Evolutionary conservation across 2,888 invertebrate species (phyloP).

Genomic region (Sabatieria punctata): DNA sequence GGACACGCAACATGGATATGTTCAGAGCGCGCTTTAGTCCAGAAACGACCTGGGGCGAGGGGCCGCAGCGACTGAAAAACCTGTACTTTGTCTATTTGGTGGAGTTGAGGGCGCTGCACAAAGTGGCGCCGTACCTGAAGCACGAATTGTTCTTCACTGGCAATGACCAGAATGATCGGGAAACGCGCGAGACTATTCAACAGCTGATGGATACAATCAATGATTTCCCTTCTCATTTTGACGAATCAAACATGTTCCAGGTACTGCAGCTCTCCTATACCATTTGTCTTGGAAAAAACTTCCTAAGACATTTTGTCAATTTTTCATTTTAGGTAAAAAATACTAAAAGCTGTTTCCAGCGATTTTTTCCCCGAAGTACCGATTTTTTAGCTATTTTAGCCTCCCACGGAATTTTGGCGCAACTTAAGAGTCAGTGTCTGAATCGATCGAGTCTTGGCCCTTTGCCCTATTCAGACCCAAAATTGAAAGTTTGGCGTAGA

Average conservation of each 20-base stretch:
- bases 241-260: slow-evolving; percentile 79
- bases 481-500: no score
- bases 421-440: no score
- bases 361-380: no score
- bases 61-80: slow-evolving; percentile 82
- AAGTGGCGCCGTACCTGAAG: slow-evolving; percentile 27
- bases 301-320: no score
- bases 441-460: no score
- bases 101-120: slow-evolving; percentile 71
- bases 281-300: no score
- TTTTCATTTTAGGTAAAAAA: no score
- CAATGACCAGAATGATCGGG: slow-evolving; percentile 62
- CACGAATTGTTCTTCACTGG: slow-evolving; percentile 81
- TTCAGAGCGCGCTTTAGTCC: slow-evolving; percentile 40
- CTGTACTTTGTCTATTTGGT: slow-evolving; percentile 87
- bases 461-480: no score
- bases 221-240: slow-evolving; percentile 74
- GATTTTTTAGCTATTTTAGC: no score
- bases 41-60: slow-evolving; percentile 63
- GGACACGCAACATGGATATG: slow-evolving; percentile 31
- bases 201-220: slow-evolving; percentile 58
- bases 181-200: slow-evolving; percentile 62
- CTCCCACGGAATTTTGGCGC: no score
- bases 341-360: no score
- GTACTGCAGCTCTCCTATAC: no score